These are phyloP conservation scores for Silvanus unidentatus DNA, from an alignment of 2,888 invertebrate species.

Conservation along the genomic window DNA sequence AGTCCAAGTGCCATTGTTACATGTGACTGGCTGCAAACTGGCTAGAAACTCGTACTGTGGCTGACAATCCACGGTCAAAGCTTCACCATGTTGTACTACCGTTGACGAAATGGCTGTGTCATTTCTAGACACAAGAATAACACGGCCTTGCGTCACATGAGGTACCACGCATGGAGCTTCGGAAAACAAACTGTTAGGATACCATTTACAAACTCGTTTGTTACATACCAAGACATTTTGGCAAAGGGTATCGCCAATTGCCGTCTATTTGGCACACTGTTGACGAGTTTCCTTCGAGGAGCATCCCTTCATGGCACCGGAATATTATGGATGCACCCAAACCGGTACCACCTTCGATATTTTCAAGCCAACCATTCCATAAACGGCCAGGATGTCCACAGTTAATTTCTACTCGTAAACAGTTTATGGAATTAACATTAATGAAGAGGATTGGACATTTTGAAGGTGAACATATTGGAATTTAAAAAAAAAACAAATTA, in stretches of 20 bases:
- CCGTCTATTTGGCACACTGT: conserved; percentile 92
- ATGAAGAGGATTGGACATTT: too few species aligned
- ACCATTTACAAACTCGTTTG: not conserved
- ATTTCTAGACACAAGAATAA: conserved; percentile 57
- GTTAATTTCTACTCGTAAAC: conserved; percentile 73
- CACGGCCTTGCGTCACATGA: conserved; percentile 71
- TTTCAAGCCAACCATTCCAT: conserved; percentile 94
- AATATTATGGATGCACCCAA: conserved; percentile 89
- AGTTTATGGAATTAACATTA: too few species aligned
- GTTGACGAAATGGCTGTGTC: conserved; percentile 47
- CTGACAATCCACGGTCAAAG: conserved; percentile 73
- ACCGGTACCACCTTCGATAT: conserved; percentile 82
- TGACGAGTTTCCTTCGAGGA: conserved; percentile 79
- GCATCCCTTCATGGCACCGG: conserved; percentile 88
- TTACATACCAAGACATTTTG: conserved; percentile 75
- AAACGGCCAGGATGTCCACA: conserved; percentile 91
- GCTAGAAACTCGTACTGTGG: conserved; percentile 79
- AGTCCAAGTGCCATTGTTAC: conserved; percentile 95
- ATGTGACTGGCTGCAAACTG: conserved; percentile 69
- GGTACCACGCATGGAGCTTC: conserved; percentile 91
- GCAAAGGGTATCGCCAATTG: conserved; percentile 88
- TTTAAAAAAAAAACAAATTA: conserved; percentile 1
- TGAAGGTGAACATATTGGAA: too few species aligned
- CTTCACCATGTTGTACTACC: conserved; percentile 66
- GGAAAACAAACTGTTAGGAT: not conserved